phyloP scores from a whole-genome alignment of 2,888 invertebrate genomes.

The Drosophila nr. perissopoda region DNA sequence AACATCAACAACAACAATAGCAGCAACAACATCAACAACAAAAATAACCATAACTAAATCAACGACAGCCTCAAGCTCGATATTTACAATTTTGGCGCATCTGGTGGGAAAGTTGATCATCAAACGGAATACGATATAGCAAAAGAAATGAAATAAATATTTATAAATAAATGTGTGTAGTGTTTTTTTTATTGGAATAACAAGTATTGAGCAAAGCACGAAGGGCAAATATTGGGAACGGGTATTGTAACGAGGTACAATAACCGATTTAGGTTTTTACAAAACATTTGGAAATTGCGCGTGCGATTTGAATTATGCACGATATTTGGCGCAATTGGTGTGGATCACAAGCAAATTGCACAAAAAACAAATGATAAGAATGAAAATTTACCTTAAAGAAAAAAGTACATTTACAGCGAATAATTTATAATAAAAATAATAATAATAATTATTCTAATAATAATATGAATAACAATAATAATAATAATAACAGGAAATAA shows the following conservation, averaged over 20 bases:
- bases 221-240: conserved; percentile 46
- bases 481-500: background rate
- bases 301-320: conserved; percentile 67
- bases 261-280: conserved; percentile 26
- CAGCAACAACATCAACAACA: conserved; percentile 12
- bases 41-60: conserved; percentile 23
- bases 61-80: conserved; percentile 20
- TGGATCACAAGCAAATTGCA: conserved; percentile 7
- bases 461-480: background rate
- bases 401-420: background rate
- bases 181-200: conserved; percentile 30
- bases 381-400: background rate
- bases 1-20: conserved; percentile 32
- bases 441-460: background rate
- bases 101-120: conserved; percentile 52
- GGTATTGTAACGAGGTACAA: conserved; percentile 10
- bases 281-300: conserved; percentile 62
- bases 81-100: conserved; percentile 33
- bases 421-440: background rate
- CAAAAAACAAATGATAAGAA: background rate
- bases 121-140: conserved; percentile 29
- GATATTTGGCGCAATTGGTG: conserved; percentile 56
- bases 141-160: conserved; percentile 24
- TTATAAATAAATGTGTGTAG: conserved; percentile 6
- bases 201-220: conserved; percentile 51